These are phyloP conservation scores for Pasiphila rectangulata DNA, from an alignment of 2,888 invertebrate species.

Conservation along the genomic window DNA sequence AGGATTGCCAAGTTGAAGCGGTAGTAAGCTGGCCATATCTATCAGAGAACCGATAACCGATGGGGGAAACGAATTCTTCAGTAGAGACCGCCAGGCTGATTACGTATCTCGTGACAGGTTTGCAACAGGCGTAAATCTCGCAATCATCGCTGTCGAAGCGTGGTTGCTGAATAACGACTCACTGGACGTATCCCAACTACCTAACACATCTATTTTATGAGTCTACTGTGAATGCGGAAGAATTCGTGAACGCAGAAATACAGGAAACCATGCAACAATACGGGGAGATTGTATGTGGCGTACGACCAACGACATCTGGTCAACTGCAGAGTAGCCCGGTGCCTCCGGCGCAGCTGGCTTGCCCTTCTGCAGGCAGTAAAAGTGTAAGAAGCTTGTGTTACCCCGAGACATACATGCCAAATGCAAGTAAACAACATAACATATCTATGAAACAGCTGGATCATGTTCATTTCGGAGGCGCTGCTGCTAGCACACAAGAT, in stretches of 20 bases:
- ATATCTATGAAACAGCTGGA: not conserved
- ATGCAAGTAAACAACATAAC: constrained; percentile 2
- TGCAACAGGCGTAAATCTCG: too few relatives aligned
- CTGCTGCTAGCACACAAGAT: not conserved
- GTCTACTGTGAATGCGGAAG: not conserved
- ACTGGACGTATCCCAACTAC: not conserved
- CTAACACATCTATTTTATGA: not conserved
- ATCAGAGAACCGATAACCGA: too few relatives aligned
- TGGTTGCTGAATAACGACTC: constrained; percentile 2
- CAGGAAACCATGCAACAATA: not conserved
- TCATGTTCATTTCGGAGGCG: not conserved
- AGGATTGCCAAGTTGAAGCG: too few relatives aligned
- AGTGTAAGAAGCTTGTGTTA: not conserved
- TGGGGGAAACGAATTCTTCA: too few relatives aligned
- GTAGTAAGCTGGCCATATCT: too few relatives aligned
- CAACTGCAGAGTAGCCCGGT: not conserved
- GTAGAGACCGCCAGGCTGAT: too few relatives aligned
- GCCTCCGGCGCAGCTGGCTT: not conserved
- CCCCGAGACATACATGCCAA: not conserved
- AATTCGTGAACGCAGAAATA: not conserved
- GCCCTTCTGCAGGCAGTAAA: not conserved
- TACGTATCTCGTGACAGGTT: too few relatives aligned
- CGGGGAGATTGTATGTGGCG: not conserved
- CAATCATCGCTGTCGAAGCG: too few relatives aligned
- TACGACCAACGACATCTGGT: not conserved